These are phyloP conservation scores for Drosophila sturtevanti DNA, from an alignment of 1,140 invertebrate species.

Conservation along the genomic window DNA sequence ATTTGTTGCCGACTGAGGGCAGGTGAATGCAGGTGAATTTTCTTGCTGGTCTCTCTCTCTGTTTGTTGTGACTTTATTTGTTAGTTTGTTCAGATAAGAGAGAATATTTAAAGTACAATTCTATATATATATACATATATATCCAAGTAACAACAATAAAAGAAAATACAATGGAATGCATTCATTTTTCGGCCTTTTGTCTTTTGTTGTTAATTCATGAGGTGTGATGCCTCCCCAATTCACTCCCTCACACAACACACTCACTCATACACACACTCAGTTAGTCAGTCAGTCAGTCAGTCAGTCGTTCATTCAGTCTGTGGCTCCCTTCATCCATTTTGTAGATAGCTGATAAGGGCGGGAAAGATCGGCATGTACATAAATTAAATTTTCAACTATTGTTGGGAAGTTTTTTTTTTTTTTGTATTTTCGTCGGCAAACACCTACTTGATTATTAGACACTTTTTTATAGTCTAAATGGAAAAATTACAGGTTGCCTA, in stretches of 20 bases:
- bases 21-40: neutral
- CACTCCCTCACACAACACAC: constrained; percentile 1
- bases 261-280: no score
- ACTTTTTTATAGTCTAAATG: constrained; percentile 74
- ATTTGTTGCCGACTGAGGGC: neutral
- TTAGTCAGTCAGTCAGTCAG: no score
- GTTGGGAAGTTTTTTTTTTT: neutral
- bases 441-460: constrained; percentile 81
- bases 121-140: neutral
- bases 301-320: no score
- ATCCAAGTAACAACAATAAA: neutral
- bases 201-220: constrained; percentile 78
- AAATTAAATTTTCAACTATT: constrained; percentile 45
- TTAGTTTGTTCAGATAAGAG: neutral
- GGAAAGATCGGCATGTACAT: constrained; percentile 28
- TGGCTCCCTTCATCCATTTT: constrained; percentile 12
- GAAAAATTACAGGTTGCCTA: constrained; percentile 79
- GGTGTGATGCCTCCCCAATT: constrained; percentile 57
- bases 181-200: constrained; percentile 55
- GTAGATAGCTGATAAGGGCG: constrained; percentile 37
- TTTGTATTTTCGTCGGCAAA: constrained; percentile 29
- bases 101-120: constrained; percentile 4
- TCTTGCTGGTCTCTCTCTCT: no score
- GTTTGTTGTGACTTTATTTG: neutral
- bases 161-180: constrained; percentile 55